Conservation (phyloP, 2,797 vertebrate species). For the Coracias cyanogaster region DNA sequence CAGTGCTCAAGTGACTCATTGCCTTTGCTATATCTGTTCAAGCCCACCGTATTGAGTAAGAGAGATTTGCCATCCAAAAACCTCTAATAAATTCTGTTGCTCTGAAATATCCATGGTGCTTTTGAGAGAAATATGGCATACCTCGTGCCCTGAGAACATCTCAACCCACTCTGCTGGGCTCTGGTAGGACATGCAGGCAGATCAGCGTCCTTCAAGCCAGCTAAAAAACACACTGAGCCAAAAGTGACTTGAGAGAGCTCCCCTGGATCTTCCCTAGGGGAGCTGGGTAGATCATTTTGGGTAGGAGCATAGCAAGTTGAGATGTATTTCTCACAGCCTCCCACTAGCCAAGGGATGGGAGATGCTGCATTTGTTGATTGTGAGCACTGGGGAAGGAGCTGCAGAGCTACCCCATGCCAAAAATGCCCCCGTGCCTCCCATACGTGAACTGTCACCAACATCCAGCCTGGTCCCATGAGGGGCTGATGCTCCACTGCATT, state of each 20-base stretch:
- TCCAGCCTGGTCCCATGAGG: neutral
- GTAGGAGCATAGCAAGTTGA: neutral
- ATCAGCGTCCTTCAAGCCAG: neutral
- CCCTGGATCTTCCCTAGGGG: neutral
- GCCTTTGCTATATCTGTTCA: constrained; percentile 53
- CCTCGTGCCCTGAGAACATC: neutral
- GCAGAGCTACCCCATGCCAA: neutral
- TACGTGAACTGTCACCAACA: neutral
- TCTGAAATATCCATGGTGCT: neutral
- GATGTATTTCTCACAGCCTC: neutral
- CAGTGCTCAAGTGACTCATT: constrained; percentile 38
- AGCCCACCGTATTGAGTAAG: neutral
- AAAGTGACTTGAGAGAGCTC: neutral
- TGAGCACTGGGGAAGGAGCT: neutral
- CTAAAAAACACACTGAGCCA: neutral
- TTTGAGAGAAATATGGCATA: neutral
- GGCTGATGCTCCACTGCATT: neutral
- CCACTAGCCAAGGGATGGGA: neutral
- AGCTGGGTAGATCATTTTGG: neutral
- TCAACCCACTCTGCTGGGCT: neutral
- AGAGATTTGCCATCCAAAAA: neutral
- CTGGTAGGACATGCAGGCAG: neutral
- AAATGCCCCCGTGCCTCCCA: neutral
- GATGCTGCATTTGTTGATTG: neutral
- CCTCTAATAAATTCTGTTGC: constrained; percentile 12